Base-by-base conservation (phyloP, 2,888 invertebrate genomes). In the Osedax fenrisi region DNA sequence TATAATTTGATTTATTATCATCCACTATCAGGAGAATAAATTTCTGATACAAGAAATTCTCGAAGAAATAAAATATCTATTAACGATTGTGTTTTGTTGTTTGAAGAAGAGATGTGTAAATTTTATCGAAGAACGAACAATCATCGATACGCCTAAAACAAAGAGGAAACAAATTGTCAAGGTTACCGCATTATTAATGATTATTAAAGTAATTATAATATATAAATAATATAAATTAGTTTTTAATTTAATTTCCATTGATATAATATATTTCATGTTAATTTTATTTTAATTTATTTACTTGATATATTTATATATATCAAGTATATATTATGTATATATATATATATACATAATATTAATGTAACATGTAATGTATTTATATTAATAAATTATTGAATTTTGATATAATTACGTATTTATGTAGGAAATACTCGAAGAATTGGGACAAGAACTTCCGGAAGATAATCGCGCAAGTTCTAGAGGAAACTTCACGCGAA, bases 81-180 rank as follows among this genome's bases (percentile, higher is more conserved):
- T 41, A 41, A 41, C 41, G 17, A 41, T 41, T 5, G 41, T 78
- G n/a, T 78, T 77, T 41, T 78, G 78, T 67, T 78, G 78, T 67
- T 73, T 78, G 72, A 78, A 78, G 74, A 69, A 78, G n/a, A 68
- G 76, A 64, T 77, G 77, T 56, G 72, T 77, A 26, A 10, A 73
- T 26, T 74, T 77, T 27, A 77, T 77, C n/a, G 77, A 77, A n/a
- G 72, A 62, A 62, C 59, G 66, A 21, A 21, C 67, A 1, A 27
- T 21, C 23, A 5, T 23, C 13, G 26, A 70, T 24, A 22, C 69
- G 23, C 76, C 78, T 2, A 67, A 59, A 67, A 77, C 78, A 10
- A 78, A 78, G 69, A 67, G 73, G 25, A 77, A 76, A 2, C 75
- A 77, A 61, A 78, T 78, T 61, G 78, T 78, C 22, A 76, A 78